phyloP scores from a whole-genome alignment of 64 coral and sea anemone genomes.

The Catalaphyllia jardinei region DNA sequence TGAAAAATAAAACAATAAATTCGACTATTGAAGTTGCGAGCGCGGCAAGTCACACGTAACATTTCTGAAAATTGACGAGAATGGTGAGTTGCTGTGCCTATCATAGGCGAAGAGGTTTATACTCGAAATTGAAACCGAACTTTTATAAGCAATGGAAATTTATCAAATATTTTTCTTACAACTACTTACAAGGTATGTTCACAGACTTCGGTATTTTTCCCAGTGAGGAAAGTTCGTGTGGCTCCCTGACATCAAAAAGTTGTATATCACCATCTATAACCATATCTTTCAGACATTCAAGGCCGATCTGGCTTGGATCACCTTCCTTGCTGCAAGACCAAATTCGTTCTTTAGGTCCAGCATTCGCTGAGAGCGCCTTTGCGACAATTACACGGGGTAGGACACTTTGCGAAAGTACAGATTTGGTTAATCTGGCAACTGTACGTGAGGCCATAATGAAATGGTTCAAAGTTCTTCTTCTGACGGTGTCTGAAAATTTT shows the following conservation, averaged over 20 bases:
- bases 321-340: slow-evolving; percentile 18
- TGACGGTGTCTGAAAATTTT: neutral
- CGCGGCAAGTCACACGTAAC: too few species aligned
- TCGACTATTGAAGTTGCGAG: neutral
- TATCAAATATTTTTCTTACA: neutral
- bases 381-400: neutral
- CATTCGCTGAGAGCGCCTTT: neutral
- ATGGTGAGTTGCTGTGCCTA: too few species aligned
- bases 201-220: slow-evolving; percentile 74
- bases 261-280: slow-evolving; percentile 56
- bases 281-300: slow-evolving; percentile 68
- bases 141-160: neutral
- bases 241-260: slow-evolving; percentile 88
- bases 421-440: slow-evolving; percentile 26
- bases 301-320: neutral
- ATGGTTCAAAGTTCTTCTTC: neutral
- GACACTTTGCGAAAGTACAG: neutral
- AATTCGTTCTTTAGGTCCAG: slow-evolving; percentile 24
- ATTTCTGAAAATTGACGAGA: too few species aligned
- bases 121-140: neutral
- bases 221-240: slow-evolving; percentile 64
- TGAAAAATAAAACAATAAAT: slow-evolving; percentile 19
- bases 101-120: too few species aligned
- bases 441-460: slow-evolving; percentile 5
- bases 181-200: slow-evolving; percentile 77